Evolutionary conservation across 2,888 invertebrate genomes (phyloP).

Genomic region (Euclidia mi): DNA sequence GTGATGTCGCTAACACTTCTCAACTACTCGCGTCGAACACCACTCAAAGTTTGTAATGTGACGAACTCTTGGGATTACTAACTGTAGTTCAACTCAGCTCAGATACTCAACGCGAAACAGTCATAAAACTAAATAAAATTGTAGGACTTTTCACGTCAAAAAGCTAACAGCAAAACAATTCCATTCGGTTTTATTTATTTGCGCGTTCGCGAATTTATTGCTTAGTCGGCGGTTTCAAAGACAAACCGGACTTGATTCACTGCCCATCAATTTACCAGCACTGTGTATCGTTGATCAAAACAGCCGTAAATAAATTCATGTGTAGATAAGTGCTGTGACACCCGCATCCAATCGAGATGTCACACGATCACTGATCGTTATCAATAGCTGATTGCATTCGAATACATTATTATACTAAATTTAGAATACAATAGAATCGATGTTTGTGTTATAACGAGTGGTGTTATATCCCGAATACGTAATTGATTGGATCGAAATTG

Average conservation of each 20-base stretch:
- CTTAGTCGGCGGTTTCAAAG: neutral
- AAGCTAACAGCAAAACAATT: neutral
- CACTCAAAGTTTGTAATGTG: slow-evolving; percentile 40
- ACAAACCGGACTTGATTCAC: slow-evolving; percentile 24
- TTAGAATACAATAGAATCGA: slow-evolving; percentile 66
- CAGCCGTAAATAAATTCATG: slow-evolving; percentile 52
- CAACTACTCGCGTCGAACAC: slow-evolving; percentile 31
- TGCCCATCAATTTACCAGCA: slow-evolving; percentile 14
- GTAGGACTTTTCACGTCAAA: neutral
- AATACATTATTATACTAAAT: slow-evolving; percentile 64
- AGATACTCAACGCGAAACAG: slow-evolving; percentile 5
- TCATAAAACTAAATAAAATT: neutral
- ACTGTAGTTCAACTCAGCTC: slow-evolving; percentile 18
- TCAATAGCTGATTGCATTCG: slow-evolving; percentile 61
- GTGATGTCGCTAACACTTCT: slow-evolving; percentile 46
- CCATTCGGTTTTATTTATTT: neutral
- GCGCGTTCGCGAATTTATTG: neutral
- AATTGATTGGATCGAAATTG: slow-evolving; percentile 56
- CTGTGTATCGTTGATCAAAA: slow-evolving; percentile 30
- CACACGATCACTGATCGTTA: slow-evolving; percentile 66
- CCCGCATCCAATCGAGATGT: slow-evolving; percentile 75
- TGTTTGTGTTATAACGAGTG: slow-evolving; percentile 51
- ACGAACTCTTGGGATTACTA: slow-evolving; percentile 46
- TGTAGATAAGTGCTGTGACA: slow-evolving; percentile 55
- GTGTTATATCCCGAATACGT: slow-evolving; percentile 56